Conservation (phyloP, 2,113 vertebrate genomes). For the Menura novaehollandiae region DNA sequence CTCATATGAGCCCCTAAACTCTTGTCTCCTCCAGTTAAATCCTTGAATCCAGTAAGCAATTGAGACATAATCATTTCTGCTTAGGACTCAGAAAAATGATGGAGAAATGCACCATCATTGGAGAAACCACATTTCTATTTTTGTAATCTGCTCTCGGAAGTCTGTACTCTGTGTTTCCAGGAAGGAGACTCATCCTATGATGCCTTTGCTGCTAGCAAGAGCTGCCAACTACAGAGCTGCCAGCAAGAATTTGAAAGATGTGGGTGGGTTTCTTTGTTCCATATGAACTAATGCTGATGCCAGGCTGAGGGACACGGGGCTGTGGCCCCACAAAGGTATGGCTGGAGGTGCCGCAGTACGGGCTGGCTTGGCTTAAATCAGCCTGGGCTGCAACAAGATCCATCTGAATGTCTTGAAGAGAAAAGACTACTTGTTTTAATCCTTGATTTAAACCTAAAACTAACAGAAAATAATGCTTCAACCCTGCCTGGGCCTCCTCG, state of each 20-base stretch:
- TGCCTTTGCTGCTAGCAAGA: too few species aligned
- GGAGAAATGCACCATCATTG: background rate
- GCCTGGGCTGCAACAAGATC: background rate
- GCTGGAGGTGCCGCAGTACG: background rate
- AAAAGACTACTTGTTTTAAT: background rate
- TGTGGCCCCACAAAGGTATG: background rate
- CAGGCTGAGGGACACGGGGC: background rate
- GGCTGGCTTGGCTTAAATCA: background rate
- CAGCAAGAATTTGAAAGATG: background rate
- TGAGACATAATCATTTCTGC: background rate
- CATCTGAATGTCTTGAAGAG: background rate
- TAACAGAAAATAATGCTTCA: background rate
- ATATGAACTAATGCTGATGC: background rate
- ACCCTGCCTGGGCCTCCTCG: background rate
- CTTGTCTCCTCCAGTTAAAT: background rate
- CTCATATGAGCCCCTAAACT: background rate
- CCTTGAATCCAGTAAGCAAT: background rate
- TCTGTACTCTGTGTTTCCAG: constrained; percentile 17
- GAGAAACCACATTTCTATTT: constrained; percentile 35
- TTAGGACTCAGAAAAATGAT: background rate
- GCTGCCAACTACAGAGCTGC: too few species aligned
- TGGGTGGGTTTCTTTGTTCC: background rate
- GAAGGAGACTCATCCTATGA: constrained; percentile 24
- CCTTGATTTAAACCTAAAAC: background rate
- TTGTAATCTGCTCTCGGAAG: constrained; percentile 1